These are phyloP conservation scores for Xestia xanthographa DNA, from an alignment of 2,888 invertebrate species.

Conservation along the genomic window DNA sequence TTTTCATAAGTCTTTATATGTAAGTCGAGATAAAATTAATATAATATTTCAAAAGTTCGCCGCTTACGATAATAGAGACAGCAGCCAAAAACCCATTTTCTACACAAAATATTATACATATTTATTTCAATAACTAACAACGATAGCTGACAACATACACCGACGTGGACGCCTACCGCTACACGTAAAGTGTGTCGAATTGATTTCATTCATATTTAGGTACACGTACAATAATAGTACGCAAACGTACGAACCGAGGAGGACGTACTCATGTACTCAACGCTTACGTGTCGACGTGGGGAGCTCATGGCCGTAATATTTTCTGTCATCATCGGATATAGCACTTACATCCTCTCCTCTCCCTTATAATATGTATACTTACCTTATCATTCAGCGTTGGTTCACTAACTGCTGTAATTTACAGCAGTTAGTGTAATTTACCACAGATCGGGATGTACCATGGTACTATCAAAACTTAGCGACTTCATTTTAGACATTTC, in stretches of 20 bases:
- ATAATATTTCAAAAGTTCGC: not conserved
- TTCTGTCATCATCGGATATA: conserved; percentile 10
- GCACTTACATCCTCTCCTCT: not conserved
- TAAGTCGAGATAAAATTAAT: not conserved
- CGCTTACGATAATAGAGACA: not conserved
- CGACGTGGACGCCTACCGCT: conserved; percentile 20
- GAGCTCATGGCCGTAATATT: conserved; percentile 15
- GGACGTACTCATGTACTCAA: conserved; percentile 1
- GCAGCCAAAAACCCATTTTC: not conserved
- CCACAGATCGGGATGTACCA: not conserved
- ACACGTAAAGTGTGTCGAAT: conserved; percentile 47
- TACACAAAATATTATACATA: not conserved
- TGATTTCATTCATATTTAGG: conserved; percentile 59
- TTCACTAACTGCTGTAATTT: not conserved
- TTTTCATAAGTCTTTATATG: not conserved
- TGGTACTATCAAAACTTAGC: not conserved
- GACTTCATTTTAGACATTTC: not conserved
- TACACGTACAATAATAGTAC: conserved; percentile 55
- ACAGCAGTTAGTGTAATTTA: too few relatives aligned
- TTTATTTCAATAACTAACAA: conserved; percentile 13
- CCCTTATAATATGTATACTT: not conserved
- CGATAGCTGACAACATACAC: conserved; percentile 7
- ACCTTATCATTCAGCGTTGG: not conserved
- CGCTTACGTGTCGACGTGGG: conserved; percentile 17
- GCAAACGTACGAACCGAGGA: conserved; percentile 11